phyloP scores from a whole-genome alignment of 2,113 vertebrate genomes.

The Anhinga rufa region DNA sequence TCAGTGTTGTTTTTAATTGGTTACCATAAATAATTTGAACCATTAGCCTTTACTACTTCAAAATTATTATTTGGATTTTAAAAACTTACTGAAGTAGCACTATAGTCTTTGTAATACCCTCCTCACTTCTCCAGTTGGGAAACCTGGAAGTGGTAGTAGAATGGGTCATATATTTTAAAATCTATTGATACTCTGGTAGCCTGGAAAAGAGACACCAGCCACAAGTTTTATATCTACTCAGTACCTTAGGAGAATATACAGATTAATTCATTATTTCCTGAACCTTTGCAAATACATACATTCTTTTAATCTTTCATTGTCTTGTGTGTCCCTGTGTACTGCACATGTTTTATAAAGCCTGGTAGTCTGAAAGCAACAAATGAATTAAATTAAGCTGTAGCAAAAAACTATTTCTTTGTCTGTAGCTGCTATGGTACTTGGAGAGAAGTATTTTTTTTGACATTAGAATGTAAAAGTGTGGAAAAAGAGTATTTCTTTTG shows the following conservation, averaged over 20 bases:
- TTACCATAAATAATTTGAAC: not conserved
- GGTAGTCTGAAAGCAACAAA: not conserved
- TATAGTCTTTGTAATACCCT: not conserved
- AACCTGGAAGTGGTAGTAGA: not conserved
- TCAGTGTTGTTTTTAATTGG: not conserved
- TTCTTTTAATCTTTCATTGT: not conserved
- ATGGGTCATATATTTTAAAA: not conserved
- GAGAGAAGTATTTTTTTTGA: accelerated
- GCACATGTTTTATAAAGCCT: not conserved
- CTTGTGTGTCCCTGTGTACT: not conserved
- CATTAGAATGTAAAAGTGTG: not conserved
- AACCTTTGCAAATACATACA: not conserved
- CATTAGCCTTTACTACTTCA: not conserved
- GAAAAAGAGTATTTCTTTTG: not conserved
- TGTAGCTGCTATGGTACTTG: not conserved
- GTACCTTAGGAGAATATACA: not conserved
- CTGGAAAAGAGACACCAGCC: not conserved
- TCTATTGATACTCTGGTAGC: not conserved
- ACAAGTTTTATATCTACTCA: not conserved
- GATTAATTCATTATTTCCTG: not conserved
- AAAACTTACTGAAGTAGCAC: not conserved
- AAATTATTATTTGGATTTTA: not conserved
- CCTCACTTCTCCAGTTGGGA: not conserved
- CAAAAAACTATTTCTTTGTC: not conserved
- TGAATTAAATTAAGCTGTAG: not conserved